These are phyloP conservation scores for Eolophus roseicapilla DNA, from an alignment of 2,113 vertebrate species.

Conservation along the genomic window DNA sequence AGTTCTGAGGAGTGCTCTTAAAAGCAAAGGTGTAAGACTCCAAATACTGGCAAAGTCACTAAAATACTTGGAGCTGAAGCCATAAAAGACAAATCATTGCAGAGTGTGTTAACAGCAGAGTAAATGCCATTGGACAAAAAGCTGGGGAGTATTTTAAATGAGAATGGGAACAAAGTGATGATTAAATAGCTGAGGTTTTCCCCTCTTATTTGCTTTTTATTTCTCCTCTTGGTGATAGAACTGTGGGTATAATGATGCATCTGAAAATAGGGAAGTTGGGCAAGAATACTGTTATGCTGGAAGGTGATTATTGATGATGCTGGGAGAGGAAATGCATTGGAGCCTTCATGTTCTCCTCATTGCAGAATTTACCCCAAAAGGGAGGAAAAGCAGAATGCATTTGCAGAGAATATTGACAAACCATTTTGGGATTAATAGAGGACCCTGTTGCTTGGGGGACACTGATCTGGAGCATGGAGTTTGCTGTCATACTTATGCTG, in stretches of 20 bases:
- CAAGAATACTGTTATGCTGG: neutral
- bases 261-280: neutral
- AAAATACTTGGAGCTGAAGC: neutral
- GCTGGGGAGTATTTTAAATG: neutral
- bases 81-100: neutral
- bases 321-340: neutral
- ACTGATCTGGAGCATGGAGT: accelerated
- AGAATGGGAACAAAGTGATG: accelerated
- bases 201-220: neutral
- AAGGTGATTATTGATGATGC: neutral
- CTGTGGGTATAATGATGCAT: accelerated
- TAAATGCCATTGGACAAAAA: neutral
- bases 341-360: neutral
- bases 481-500: accelerated
- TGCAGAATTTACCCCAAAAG: neutral
- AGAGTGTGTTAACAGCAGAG: neutral
- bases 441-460: neutral
- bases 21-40: neutral
- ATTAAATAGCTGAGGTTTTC: neutral
- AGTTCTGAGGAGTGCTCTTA: neutral
- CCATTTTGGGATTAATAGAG: accelerated
- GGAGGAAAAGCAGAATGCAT: neutral
- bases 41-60: neutral
- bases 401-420: neutral
- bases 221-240: neutral